Conservation (phyloP, 2,113 vertebrate genomes). For the Laticauda colubrina region DNA sequence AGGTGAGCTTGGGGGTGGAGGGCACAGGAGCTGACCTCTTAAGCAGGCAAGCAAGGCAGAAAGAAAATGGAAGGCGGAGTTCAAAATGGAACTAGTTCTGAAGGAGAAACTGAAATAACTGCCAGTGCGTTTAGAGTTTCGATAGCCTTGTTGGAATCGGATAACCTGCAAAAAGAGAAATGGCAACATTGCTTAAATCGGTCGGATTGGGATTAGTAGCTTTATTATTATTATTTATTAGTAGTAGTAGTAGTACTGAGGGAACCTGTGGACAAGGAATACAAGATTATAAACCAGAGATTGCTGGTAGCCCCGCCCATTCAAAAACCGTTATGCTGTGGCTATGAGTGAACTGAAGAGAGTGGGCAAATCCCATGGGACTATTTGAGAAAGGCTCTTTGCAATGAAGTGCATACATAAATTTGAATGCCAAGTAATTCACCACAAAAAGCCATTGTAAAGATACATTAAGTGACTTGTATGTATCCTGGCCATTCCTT, state of each 20-base stretch:
- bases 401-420: neutral
- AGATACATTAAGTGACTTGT: neutral
- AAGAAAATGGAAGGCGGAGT: neutral
- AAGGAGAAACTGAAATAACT: neutral
- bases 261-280: too few relatives aligned
- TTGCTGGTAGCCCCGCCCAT: neutral
- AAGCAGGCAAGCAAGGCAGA: neutral
- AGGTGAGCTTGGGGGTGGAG: constrained; percentile 61
- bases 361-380: neutral
- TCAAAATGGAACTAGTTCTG: neutral
- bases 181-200: neutral
- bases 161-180: neutral
- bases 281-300: neutral
- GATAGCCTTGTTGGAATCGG: neutral
- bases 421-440: neutral
- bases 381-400: neutral
- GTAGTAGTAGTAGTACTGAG: too few relatives aligned
- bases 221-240: too few relatives aligned
- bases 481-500: neutral
- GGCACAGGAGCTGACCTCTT: neutral
- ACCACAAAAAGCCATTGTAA: neutral
- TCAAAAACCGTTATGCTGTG: neutral
- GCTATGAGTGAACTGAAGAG: neutral
- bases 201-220: neutral
- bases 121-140: neutral